Conservation (phyloP, 1,140 invertebrate genomes). For the Philotrypesis tridentata region DNA sequence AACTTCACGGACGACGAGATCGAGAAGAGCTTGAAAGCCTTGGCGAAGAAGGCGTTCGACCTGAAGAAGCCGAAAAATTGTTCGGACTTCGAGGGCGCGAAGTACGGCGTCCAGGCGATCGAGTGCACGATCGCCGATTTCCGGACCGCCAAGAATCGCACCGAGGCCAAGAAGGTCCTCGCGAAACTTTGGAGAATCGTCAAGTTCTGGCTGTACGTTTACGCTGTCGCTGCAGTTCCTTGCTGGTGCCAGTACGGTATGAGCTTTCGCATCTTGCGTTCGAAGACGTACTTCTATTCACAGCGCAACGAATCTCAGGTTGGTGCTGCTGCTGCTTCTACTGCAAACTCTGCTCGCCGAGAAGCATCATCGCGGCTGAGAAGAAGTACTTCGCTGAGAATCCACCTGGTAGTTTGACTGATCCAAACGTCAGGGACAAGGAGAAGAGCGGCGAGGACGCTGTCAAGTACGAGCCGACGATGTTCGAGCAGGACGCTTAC, state of each 20-base stretch:
- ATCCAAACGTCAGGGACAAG: constrained; percentile 21
- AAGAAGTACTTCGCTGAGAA: constrained; percentile 62
- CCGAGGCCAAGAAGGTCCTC: constrained; percentile 49
- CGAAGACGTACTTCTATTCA: no score
- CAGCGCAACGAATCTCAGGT: constrained; percentile 50
- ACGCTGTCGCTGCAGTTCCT: constrained; percentile 61
- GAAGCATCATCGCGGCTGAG: constrained; percentile 55
- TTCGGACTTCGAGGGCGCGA: constrained; percentile 55
- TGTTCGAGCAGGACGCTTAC: constrained; percentile 59
- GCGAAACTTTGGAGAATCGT: constrained; percentile 57
- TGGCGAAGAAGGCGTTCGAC: constrained; percentile 54
- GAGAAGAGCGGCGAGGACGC: constrained; percentile 30
- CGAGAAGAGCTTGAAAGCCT: constrained; percentile 35
- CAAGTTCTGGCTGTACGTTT: constrained; percentile 63
- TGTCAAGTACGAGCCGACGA: constrained; percentile 57
- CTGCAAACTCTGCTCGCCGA: constrained; percentile 63
- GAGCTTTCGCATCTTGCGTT: not conserved
- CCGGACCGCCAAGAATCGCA: constrained; percentile 52
- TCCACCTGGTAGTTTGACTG: constrained; percentile 59
- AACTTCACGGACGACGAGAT: constrained; percentile 60
- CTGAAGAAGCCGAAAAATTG: constrained; percentile 59
- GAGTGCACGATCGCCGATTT: constrained; percentile 60
- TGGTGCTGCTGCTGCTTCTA: constrained; percentile 68
- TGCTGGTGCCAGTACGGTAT: constrained; percentile 67
- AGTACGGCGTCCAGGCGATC: constrained; percentile 59